Evolutionary conservation across 2,113 vertebrate genomes (phyloP).

Genomic region (Myotis yumanensis): DNA sequence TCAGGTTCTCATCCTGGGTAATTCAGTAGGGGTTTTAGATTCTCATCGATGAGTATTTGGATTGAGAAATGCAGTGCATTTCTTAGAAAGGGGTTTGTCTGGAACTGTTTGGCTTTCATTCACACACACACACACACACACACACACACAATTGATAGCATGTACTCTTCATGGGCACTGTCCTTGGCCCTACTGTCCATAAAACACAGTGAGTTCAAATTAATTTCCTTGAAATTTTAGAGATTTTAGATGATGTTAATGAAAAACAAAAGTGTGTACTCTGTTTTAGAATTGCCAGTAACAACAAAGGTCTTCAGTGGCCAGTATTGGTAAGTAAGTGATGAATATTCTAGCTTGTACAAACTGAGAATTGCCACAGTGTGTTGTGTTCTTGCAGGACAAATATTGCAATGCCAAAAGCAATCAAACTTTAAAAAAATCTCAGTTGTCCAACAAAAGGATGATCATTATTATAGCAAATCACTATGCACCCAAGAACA

Average conservation of each 20-base stretch:
- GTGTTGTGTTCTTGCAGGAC: slow-evolving; percentile 57
- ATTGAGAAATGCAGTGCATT: background rate
- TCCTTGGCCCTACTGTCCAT: background rate
- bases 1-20: slow-evolving; percentile 11
- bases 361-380: slow-evolving; percentile 68
- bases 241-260: background rate
- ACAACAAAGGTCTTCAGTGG: slow-evolving; percentile 26
- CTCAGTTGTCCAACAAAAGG: slow-evolving; percentile 73
- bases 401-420: slow-evolving; percentile 75
- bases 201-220: slow-evolving; percentile 19
- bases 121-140: background rate
- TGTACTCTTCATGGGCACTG: background rate
- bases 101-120: slow-evolving; percentile 26
- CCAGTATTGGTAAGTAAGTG: slow-evolving; percentile 51
- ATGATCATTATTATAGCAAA: slow-evolving; percentile 73
- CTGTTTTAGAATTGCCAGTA: slow-evolving; percentile 54
- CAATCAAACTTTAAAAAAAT: slow-evolving; percentile 72
- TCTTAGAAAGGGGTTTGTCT: slow-evolving; percentile 5
- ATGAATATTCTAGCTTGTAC: slow-evolving; percentile 33
- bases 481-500: slow-evolving; percentile 69
- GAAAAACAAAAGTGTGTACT: slow-evolving; percentile 35
- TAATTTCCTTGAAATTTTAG: slow-evolving; percentile 4
- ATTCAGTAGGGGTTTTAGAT: slow-evolving; percentile 51
- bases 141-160: background rate
- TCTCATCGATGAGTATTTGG: slow-evolving; percentile 42